Base-by-base conservation (phyloP, 53 echinoderm and acorn worm species). In the Arbacia lixula region DNA sequence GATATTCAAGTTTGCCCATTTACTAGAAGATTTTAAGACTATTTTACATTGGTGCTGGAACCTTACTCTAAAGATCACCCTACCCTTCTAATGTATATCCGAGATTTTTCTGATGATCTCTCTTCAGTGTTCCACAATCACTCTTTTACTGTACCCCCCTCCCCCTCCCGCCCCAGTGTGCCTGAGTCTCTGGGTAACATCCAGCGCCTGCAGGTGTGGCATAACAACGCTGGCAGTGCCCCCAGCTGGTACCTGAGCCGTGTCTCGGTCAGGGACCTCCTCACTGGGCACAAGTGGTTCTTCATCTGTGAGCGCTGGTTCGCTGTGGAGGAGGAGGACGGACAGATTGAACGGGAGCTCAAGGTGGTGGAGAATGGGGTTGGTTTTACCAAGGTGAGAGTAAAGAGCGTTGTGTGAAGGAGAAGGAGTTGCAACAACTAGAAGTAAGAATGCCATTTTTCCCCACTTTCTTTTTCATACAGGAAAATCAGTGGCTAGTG, bases 281-380 rank as follows among this genome's bases (percentile, higher is more conserved):
- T 98, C 41, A 90, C 82, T 14, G 99, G 99, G 31, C 90, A 89
- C 72, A 98, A 94, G 89, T 98, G 94, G 92, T 92, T 95, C 88
- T 98, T 98, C 83, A 92, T 98, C 84, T 92, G 94, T 84, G 99
- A 98, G 76, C 84, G 90, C 53, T 98, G 99, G 98, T 92, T 98
- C 83, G 99, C 99, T 2, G 99, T 94, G 52, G 99, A 98, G 72
- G 99, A 98, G 49, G 99, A 94, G 24, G 99, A 98, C 32, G 99
- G 94, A 5, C 92, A 89, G 81, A 94, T 98, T 38, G 99, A 98
- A 65, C 80, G 94, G 36, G 92, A 92, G 29, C 68, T 98, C 19
- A 78, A 92, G 67, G 92, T 90, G 68, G 53, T 88, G 66, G 84
- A 82, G 12, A 73, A 86, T 36, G 99, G 99, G 33, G 85, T 94